Conservation (phyloP, 1,140 invertebrate species). For the Theocolax elegans region DNA sequence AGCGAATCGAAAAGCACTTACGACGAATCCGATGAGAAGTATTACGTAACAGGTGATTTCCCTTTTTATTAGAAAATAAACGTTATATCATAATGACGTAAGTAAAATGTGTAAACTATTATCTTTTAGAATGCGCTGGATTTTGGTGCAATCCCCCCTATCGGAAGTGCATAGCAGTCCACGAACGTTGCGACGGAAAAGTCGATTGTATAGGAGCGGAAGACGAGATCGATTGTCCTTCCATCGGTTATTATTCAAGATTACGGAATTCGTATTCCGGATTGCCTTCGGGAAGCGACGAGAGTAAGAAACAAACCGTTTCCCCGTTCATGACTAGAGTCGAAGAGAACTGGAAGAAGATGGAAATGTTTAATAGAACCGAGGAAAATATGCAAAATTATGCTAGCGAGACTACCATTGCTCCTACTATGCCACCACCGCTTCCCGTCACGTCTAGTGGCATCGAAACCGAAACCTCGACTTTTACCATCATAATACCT, state of each 20-base stretch:
- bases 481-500: neutral
- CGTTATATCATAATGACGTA: too few relatives aligned
- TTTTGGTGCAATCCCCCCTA: slow-evolving; percentile 73
- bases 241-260: slow-evolving; percentile 15
- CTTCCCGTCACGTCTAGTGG: neutral
- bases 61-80: too few relatives aligned
- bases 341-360: neutral
- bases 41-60: neutral
- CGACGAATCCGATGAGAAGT: slow-evolving; percentile 10
- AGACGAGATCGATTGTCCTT: slow-evolving; percentile 77
- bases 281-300: neutral
- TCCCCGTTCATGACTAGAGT: too few relatives aligned
- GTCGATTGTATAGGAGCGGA: slow-evolving; percentile 81
- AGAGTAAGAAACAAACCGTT: too few relatives aligned
- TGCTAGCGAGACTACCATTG: neutral
- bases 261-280: neutral
- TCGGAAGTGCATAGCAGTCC: slow-evolving; percentile 72
- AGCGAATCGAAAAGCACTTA: neutral
- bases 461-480: neutral
- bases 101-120: too few relatives aligned
- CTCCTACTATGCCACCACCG: neutral
- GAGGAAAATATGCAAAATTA: too few relatives aligned
- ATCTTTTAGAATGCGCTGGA: slow-evolving; percentile 64
- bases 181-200: slow-evolving; percentile 74
- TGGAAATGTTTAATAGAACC: too few relatives aligned